These are phyloP conservation scores for Caligus rogercresseyi DNA, from an alignment of 1,140 invertebrate species.

Conservation along the genomic window DNA sequence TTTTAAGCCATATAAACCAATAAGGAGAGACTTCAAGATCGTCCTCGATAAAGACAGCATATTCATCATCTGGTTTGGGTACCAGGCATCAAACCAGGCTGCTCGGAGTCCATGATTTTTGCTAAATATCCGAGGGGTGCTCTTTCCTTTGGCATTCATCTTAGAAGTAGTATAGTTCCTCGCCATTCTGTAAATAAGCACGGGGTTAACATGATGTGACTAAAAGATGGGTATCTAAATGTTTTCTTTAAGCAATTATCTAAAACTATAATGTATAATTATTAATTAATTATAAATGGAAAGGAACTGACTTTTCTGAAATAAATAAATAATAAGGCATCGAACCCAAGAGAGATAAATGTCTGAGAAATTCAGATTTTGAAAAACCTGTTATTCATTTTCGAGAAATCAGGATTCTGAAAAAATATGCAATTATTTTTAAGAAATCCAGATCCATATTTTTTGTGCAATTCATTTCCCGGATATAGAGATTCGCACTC, in stretches of 20 bases:
- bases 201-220: not conserved
- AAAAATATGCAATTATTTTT: no score
- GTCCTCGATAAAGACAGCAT: slow-evolving; percentile 11
- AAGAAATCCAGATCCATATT: no score
- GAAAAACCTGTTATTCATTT: no score
- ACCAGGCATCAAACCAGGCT: slow-evolving; percentile 19
- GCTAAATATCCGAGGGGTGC: not conserved
- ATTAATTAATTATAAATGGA: no score
- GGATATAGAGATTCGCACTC: no score
- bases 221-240: not conserved
- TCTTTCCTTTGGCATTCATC: slow-evolving; percentile 5
- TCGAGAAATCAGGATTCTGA: no score
- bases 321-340: no score
- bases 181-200: not conserved
- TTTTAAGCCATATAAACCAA: slow-evolving; percentile 19
- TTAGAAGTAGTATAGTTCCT: slow-evolving; percentile 6
- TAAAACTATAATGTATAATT: not conserved
- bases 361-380: no score
- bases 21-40: slow-evolving; percentile 16
- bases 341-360: no score
- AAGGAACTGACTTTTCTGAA: no score
- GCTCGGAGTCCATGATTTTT: slow-evolving; percentile 14
- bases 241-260: no score
- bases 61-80: slow-evolving; percentile 8
- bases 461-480: no score